phyloP scores from a whole-genome alignment of 2,113 vertebrate species.

The Seriola quinqueradiata region DNA sequence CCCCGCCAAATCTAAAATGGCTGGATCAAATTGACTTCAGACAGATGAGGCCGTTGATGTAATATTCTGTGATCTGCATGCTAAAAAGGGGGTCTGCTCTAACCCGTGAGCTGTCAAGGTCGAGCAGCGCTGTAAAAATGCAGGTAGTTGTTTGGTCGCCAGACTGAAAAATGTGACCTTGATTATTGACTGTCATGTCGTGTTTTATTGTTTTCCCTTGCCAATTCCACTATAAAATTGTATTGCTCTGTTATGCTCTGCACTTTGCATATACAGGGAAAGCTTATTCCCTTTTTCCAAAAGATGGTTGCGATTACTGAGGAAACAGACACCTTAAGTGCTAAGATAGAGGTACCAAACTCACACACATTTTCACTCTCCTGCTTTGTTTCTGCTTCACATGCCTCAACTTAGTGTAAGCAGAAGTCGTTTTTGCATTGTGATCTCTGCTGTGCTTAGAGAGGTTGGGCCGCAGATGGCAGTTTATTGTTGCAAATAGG shows the following conservation, averaged over 20 bases:
- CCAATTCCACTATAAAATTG: conserved; percentile 64
- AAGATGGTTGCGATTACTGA: conserved; percentile 10
- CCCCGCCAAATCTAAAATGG: conserved; percentile 83
- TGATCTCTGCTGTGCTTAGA: conserved; percentile 74
- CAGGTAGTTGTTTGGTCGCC: conserved; percentile 81
- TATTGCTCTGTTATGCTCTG: conserved; percentile 17
- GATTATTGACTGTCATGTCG: conserved; percentile 82
- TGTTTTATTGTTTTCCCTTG: conserved; percentile 76
- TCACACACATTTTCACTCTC: conserved; percentile 20
- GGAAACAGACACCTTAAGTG: conserved; percentile 21
- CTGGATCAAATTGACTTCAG: conserved; percentile 85
- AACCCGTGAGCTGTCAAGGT: conserved; percentile 80
- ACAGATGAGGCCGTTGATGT: conserved; percentile 83
- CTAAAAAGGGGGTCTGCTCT: conserved; percentile 79
- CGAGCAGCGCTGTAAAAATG: conserved; percentile 78
- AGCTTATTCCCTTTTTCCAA: conserved; percentile 13
- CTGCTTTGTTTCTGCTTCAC: conserved; percentile 64
- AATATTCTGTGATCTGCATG: conserved; percentile 85
- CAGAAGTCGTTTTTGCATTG: conserved; percentile 70
- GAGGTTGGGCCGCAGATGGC: conserved; percentile 86
- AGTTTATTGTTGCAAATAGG: conserved; percentile 88
- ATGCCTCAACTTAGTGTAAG: conserved; percentile 61
- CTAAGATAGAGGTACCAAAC: conserved; percentile 26
- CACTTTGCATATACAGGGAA: conserved; percentile 26
- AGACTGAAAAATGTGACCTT: conserved; percentile 85